Conservation (phyloP, 2,888 invertebrate genomes). For the Meteorus colon region DNA sequence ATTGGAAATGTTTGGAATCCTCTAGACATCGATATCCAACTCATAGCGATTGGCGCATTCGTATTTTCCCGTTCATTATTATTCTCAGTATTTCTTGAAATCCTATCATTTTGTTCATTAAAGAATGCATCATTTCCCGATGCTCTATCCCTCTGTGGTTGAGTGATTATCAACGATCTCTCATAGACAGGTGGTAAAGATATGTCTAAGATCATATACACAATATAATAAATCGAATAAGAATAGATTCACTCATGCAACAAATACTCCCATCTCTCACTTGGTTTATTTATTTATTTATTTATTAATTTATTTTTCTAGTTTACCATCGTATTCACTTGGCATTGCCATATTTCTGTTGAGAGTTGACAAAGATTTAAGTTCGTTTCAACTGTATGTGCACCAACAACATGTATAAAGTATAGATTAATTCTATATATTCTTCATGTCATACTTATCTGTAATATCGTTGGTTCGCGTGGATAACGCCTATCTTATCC, state of each 20-base stretch:
- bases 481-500: conserved; percentile 31
- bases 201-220: background rate
- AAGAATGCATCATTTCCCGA: background rate
- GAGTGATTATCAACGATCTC: conserved; percentile 5
- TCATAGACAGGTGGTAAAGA: background rate
- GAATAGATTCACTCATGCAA: too few species aligned
- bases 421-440: conserved; percentile 3
- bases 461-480: conserved; percentile 12
- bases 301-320: background rate
- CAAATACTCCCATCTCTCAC: too few species aligned
- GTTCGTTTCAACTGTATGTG: background rate
- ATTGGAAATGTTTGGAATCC: conserved; percentile 78
- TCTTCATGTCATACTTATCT: conserved; percentile 16
- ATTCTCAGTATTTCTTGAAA: background rate
- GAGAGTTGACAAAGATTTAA: background rate
- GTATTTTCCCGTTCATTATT: conserved; percentile 38
- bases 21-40: conserved; percentile 77
- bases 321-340: conserved; percentile 2
- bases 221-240: background rate
- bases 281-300: too few species aligned
- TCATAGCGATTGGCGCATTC: conserved; percentile 78
- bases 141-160: background rate
- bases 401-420: background rate
- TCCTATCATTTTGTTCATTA: background rate
- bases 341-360: conserved; percentile 15